Conservation (phyloP, 2,888 invertebrate species). For the Gisinianus flammeolus region DNA sequence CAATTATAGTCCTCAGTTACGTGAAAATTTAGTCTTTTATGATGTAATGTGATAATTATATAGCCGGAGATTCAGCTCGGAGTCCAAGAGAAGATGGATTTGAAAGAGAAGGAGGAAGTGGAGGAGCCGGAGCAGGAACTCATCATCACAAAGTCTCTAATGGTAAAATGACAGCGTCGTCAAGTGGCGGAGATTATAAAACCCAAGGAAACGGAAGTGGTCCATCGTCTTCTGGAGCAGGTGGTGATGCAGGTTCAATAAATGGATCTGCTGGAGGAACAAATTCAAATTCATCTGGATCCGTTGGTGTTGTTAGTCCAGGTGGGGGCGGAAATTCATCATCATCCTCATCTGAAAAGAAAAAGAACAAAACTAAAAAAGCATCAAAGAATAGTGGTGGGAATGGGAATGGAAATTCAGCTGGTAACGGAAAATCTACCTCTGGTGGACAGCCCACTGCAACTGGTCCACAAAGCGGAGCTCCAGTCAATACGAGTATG, state of each 20-base stretch:
- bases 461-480: background rate
- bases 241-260: too few species aligned
- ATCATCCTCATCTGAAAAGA: background rate
- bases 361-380: background rate
- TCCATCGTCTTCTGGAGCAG: conserved; percentile 5
- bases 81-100: conserved; percentile 48
- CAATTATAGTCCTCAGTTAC: too few species aligned
- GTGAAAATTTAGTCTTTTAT: too few species aligned
- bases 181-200: background rate
- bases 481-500: conserved; percentile 33
- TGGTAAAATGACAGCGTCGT: conserved; percentile 7
- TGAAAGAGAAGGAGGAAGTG: conserved; percentile 12
- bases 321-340: conserved; percentile 4
- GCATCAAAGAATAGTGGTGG: conserved; percentile 10
- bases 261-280: conserved; percentile 14
- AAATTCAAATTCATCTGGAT: background rate
- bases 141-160: conserved; percentile 17
- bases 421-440: background rate
- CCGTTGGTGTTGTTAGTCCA: conserved; percentile 21
- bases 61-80: conserved; percentile 48
- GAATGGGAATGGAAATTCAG: conserved; percentile 2
- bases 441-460: background rate
- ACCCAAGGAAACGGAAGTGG: conserved; percentile 15
- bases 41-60: background rate
- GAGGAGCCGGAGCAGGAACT: background rate